Evolutionary conservation across 2,888 invertebrate genomes (phyloP).

Genomic region (Agrilus cyanescens): DNA sequence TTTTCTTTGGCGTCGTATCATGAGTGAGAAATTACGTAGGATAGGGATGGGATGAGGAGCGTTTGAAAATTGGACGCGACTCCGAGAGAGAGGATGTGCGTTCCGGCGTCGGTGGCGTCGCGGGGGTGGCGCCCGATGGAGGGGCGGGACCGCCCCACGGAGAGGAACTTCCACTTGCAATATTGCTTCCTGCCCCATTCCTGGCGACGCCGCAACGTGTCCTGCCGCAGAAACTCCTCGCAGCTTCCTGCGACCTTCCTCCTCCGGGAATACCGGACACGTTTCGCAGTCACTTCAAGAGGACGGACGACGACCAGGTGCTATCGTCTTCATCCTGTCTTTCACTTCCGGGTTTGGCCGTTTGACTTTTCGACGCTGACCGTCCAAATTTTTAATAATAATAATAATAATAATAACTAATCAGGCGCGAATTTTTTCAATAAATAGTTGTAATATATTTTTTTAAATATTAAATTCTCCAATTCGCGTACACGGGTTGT

Average conservation of each 20-base stretch:
- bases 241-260: conserved; percentile 33
- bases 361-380: neutral
- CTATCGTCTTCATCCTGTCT: neutral
- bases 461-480: too few relatives aligned
- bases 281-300: conserved; percentile 5
- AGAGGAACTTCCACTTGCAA: conserved; percentile 39
- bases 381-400: too few relatives aligned
- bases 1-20: too few relatives aligned
- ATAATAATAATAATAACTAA: too few relatives aligned
- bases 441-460: too few relatives aligned
- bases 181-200: conserved; percentile 37
- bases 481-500: too few relatives aligned
- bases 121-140: conserved; percentile 15
- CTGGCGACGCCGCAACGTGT: conserved; percentile 31
- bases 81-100: conserved; percentile 13
- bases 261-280: conserved; percentile 24
- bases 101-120: conserved; percentile 22
- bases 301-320: too few relatives aligned
- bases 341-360: neutral
- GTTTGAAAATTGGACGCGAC: conserved; percentile 12
- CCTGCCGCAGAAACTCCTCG: conserved; percentile 31
- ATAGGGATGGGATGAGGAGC: conserved; percentile 3
- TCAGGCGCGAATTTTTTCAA: too few relatives aligned
- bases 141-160: conserved; percentile 29
- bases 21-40: too few relatives aligned